Evolutionary conservation across 1,140 invertebrate species (phyloP), one percentile per base, ranked within the genome.

Genomic region (Mizuhopecten yessoensis): DNA sequence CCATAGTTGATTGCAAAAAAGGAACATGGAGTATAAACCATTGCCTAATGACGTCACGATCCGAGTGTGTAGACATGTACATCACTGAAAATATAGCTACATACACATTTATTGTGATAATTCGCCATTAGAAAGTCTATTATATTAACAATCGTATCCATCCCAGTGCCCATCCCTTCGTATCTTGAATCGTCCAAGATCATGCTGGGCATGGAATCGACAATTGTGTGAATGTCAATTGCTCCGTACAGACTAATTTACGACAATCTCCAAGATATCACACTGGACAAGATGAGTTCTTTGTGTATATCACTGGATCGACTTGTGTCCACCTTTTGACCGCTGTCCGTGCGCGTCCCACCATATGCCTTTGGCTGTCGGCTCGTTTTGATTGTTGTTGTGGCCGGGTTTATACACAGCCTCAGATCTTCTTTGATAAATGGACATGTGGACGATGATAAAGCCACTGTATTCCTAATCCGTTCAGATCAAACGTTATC

Each of bases 321-420:
- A 75, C 57, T 75, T 75, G 57, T 75, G 57, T 75, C 57, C 1
- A 75, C 57, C 57, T 75, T 75, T 75, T 75, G 57, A 75, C 23
- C 57, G 57, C 57, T 29, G 20, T 75, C 15, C 11, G 45, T 57
- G 7, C 57, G 29, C 29, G 11, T 75, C 0, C 23, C 15, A 5
- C n/a, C 3, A 75, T 0, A 75, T 2, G 57, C 57, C 57, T n/a
- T 75, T 29, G n/a, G 57, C 57, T 23, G 57, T 75, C 57, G 17
- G 57, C 57, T 75, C 15, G n/a, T 2, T 75, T 75, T 75, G 57
- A 29, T 75, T 29, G 57, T 75, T 29, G 57, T 3, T 75, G 2
- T 29, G n/a, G 5, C n/a, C 0, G n/a, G n/a, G 17, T 75, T 45
- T 75, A n/a, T 49, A 75, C n/a, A 29, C n/a, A 1, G 5, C 57